Percentiles rank a stretch among this genome's conserved stretches.
Evolutionary conservation across 2,113 vertebrate genomes (phyloP).

Genomic region (cat (Felis catus)): DNA sequence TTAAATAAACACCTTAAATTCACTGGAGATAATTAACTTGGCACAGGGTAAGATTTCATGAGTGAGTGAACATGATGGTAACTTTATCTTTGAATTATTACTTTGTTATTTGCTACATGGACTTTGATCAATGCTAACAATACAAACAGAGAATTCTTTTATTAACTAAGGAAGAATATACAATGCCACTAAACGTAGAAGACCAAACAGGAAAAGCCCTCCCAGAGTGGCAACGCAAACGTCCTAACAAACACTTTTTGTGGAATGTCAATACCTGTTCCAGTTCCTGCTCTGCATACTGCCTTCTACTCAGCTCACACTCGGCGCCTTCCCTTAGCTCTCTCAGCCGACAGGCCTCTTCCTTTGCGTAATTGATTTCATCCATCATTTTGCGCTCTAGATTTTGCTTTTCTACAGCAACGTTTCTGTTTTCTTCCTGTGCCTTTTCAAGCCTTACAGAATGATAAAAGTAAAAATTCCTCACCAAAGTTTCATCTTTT

Average conservation of each 20-base stretch:
- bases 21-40: background rate
- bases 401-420: conserved; percentile 99
- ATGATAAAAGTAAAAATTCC: conserved; percentile 68
- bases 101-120: background rate
- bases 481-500: conserved; percentile 43
- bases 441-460: conserved; percentile 94
- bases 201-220: background rate
- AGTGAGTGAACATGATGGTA: background rate
- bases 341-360: conserved; percentile 92
- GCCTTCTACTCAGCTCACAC: conserved; percentile 95
- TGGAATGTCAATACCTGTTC: conserved; percentile 90
- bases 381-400: conserved; percentile 98
- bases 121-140: conserved; percentile 5
- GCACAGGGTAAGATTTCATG: background rate
- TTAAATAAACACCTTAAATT: background rate
- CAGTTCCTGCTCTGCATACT: conserved; percentile 97
- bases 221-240: background rate
- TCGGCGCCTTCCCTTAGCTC: conserved; percentile 96
- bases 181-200: background rate
- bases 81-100: conserved; percentile 8
- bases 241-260: background rate
- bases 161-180: background rate
- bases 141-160: background rate
- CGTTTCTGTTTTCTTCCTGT: conserved; percentile 98
- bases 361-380: conserved; percentile 96